These are phyloP conservation scores for Trichoplusia ni DNA, from an alignment of 1,140 invertebrate species.

Conservation along the genomic window DNA sequence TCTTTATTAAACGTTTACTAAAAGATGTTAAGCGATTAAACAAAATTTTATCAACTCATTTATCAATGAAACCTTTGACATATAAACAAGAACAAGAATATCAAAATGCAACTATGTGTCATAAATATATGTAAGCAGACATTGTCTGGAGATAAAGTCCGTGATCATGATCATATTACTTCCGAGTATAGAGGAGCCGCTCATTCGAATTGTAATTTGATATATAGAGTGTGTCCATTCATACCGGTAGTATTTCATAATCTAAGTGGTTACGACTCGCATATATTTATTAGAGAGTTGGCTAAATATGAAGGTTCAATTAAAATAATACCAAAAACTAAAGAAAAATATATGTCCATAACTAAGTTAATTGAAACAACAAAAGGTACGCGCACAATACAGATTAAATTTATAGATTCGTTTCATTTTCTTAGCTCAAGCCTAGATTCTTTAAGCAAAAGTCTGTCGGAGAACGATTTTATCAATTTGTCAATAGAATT, in stretches of 20 bases:
- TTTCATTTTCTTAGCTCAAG: neutral
- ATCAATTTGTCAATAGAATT: too few species aligned
- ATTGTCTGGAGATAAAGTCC: constrained; percentile 22
- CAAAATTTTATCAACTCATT: neutral
- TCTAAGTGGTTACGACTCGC: constrained; percentile 55
- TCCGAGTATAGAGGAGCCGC: constrained; percentile 46
- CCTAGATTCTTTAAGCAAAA: neutral
- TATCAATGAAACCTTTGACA: neutral
- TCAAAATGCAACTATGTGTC: neutral
- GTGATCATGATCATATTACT: constrained; percentile 52
- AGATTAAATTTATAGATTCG: neutral
- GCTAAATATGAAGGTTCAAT: neutral
- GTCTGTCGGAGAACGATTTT: neutral
- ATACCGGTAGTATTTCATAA: constrained; percentile 51
- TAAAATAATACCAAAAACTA: neutral
- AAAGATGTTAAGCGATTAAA: neutral
- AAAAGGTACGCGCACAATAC: neutral
- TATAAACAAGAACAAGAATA: neutral
- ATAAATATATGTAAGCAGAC: neutral
- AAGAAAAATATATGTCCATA: neutral
- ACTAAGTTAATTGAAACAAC: neutral
- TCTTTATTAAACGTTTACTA: neutral
- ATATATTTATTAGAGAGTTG: constrained; percentile 55
- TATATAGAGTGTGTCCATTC: constrained; percentile 41
- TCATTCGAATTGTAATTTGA: constrained; percentile 52